Base-by-base conservation (phyloP, 1,140 invertebrate species). In the Drosophila kohkoa region DNA sequence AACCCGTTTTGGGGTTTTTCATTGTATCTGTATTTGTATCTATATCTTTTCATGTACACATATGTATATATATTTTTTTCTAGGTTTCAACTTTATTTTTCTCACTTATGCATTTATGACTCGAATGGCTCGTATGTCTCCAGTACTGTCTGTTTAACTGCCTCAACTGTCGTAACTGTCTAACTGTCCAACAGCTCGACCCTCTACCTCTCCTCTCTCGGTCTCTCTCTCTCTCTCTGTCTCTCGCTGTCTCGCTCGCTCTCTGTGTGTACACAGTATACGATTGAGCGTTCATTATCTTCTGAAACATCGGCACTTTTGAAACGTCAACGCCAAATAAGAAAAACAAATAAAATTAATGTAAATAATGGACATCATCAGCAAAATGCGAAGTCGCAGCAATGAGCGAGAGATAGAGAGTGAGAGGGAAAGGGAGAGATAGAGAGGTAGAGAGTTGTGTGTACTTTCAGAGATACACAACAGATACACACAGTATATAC, bases 281-380 rank as follows among this genome's bases (percentile, higher is more conserved):
- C 63, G 66, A 79, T 85, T 79, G 71, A 71, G 70, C 86, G 78
- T 89, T 90, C 85, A 89, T 89, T 89, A 89, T 89, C 85, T 89
- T 81, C 83, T 76, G 86, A 89, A 90, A 89, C 85, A 89, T 89
- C 85, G 85, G 85, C 85, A 89, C 85, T 89, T 89, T 89, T 89
- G 85, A 89, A 90, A 89, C 81, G 86, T 79, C 81, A 90, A 88
- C 54, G 78, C 81, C 86, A 89, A 89, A 89, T 89, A 89, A 89
- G 86, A 85, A 89, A 89, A 89, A 85, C 86, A 89, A 89, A 89
- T 89, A 89, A 90, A 89, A 90, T 89, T 74, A 81, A 90, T 89
- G 85, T 90, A 89, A 89, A 89, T 89, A 89, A 89, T 89, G 85
- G 85, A 89, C 85, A 87, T 88, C 82, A 88, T 88, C 82, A 88